Base-by-base conservation (phyloP, 2,888 invertebrate species). In the Parnassius mnemosyne region DNA sequence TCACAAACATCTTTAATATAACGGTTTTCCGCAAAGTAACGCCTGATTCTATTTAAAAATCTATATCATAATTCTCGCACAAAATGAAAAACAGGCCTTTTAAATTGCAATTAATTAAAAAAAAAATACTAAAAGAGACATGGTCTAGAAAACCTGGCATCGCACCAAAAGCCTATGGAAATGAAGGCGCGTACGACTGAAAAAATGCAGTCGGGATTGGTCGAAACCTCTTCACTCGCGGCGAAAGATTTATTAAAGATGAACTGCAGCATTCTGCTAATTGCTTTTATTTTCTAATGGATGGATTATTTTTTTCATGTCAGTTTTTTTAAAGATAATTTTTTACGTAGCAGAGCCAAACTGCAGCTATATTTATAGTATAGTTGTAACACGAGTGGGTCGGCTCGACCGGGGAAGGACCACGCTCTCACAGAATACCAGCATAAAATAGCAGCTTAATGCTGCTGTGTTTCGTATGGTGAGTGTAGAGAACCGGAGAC, bases 61-160 rank as follows among this genome's bases (percentile, higher is more conserved):
- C 5, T 34, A 34, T 7, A 34, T 3, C 12, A n/a, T n/a, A n/a
- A 46, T 5, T n/a, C 7, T 46, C 1, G 3, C 3, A 10, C 16
- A 47, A 41, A 42, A 34, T 46, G 16, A 51, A 34, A 10, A 43
- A 42, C 42, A 11, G 50, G 13, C 43, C 42, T 42, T 47, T 49
- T 60, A 49, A 53, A 54, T 53, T 16, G 47, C 43, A 20, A 55
- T 55, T 60, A 60, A 60, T 55, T 55, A 60, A 60, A 57, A 42
- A 20, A 9, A 60, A 60, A 51, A 12, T 10, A 12, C 50, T 43
- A 25, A 16, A 43, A 49, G 53, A 47, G 54, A 20, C 42, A 10
- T 41, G 49, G 46, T n/a, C 34, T n/a, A 1, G 57, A 49, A 43
- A 41, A 42, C n/a, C 50, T 62, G 62, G 62, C 62, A 53, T 13